phyloP scores from a whole-genome alignment of 1,140 invertebrate species.

The Lepidurus couesii region DNA sequence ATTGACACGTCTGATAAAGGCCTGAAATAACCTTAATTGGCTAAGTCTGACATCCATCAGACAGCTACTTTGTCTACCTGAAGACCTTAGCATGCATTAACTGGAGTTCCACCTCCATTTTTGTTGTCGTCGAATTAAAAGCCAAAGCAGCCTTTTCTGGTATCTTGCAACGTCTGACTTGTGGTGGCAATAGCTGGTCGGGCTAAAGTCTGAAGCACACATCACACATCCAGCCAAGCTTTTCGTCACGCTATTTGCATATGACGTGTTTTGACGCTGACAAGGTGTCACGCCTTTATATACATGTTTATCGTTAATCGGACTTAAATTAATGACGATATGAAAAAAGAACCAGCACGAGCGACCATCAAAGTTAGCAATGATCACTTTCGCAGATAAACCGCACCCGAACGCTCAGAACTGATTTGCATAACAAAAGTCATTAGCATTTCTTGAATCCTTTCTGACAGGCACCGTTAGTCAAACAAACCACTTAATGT shows the following conservation, averaged over 20 bases:
- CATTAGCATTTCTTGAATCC: conserved; percentile 15
- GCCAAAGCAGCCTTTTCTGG: neutral
- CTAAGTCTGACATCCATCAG: conserved; percentile 14
- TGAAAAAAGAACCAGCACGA: neutral
- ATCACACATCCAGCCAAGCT: neutral
- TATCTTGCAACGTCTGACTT: neutral
- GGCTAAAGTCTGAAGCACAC: neutral
- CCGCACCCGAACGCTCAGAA: neutral
- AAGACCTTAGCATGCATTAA: conserved; percentile 16
- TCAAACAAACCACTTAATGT: conserved; percentile 6
- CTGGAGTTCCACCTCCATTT: neutral
- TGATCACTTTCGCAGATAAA: neutral
- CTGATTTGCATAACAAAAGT: neutral
- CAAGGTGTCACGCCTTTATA: neutral
- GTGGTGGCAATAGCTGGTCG: neutral
- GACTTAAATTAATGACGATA: conserved; percentile 12
- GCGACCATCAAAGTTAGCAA: neutral
- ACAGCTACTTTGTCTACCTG: conserved; percentile 21
- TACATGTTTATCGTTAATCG: conserved; percentile 16
- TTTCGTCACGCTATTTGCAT: conserved; percentile 16
- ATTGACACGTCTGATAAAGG: conserved; percentile 15
- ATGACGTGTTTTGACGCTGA: conserved; percentile 12
- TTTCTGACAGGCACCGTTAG: conserved; percentile 13
- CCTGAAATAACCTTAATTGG: neutral
- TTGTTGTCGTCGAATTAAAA: neutral